These are phyloP conservation scores for Anguilla rostrata DNA, from an alignment of 2,113 vertebrate species.

Conservation along the genomic window DNA sequence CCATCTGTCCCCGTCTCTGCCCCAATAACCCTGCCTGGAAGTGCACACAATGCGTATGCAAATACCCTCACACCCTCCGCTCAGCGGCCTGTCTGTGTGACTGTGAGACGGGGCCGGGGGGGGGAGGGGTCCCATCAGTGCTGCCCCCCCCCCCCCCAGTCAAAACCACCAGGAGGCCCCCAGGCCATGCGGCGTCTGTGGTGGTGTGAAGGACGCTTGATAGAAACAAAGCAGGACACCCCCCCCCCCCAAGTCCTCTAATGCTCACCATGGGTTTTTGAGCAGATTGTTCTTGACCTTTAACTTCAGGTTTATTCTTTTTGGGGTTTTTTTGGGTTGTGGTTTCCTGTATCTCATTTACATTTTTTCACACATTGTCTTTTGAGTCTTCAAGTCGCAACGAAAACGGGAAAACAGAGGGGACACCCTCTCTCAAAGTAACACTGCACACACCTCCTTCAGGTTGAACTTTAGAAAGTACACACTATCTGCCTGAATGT, in stretches of 20 bases:
- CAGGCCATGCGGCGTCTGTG: neutral
- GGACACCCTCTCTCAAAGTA: no score
- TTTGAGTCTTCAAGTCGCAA: neutral
- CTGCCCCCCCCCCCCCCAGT: neutral
- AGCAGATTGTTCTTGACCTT: neutral
- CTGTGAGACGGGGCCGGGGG: neutral
- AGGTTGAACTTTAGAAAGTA: no score
- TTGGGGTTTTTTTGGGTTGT: neutral
- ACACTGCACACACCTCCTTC: neutral
- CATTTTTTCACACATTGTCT: neutral
- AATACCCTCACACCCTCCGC: conserved; percentile 8
- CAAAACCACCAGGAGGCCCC: neutral
- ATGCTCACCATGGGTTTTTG: neutral
- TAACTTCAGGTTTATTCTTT: neutral
- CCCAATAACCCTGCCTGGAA: conserved; percentile 24
- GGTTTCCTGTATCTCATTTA: neutral
- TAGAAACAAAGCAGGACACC: neutral
- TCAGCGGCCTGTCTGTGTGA: neutral
- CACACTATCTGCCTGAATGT: neutral
- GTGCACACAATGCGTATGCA: conserved; percentile 35
- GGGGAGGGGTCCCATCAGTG: neutral
- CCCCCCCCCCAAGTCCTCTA: no score
- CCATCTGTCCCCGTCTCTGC: conserved; percentile 55
- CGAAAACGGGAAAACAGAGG: neutral
- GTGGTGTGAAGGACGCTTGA: neutral